Percentiles rank a stretch among this genome's conserved stretches.
These are phyloP conservation scores for Phlogophora meticulosa DNA, from an alignment of 2,888 invertebrate species.

Conservation along the genomic window DNA sequence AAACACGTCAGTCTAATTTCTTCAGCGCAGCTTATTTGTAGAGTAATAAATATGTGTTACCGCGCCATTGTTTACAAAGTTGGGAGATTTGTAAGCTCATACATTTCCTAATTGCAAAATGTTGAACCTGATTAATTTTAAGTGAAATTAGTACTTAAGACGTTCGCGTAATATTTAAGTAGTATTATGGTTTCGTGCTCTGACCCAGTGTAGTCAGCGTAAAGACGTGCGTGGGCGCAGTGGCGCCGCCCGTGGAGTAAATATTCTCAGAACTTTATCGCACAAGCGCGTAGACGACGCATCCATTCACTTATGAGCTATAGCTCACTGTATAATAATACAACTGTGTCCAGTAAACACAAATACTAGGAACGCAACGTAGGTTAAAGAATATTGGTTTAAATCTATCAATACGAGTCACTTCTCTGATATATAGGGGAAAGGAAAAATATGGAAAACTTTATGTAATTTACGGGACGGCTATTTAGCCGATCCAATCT, in stretches of 20 bases:
- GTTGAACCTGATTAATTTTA: conserved; percentile 13
- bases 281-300: conserved; percentile 74
- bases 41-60: conserved; percentile 42
- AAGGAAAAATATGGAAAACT: conserved; percentile 67
- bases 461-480: neutral
- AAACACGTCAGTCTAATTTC: conserved; percentile 50
- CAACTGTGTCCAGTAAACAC: conserved; percentile 63
- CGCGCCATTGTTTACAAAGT: conserved; percentile 49
- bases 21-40: conserved; percentile 51
- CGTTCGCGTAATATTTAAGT: too few relatives aligned
- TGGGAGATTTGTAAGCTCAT: conserved; percentile 36
- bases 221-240: conserved; percentile 74
- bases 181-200: conserved; percentile 50
- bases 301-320: conserved; percentile 84
- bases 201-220: conserved; percentile 69
- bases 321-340: conserved; percentile 68
- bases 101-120: conserved; percentile 42
- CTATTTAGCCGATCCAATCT: too few relatives aligned
- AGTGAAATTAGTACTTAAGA: conserved; percentile 3
- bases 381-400: conserved; percentile 73
- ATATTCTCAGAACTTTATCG: conserved; percentile 86
- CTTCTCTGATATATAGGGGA: conserved; percentile 55
- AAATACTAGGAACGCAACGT: conserved; percentile 57
- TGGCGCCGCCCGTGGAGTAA: conserved; percentile 84
- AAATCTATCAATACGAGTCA: conserved; percentile 69